Evolutionary conservation across 1,140 invertebrate species (phyloP).

Genomic region (Limonius californicus): DNA sequence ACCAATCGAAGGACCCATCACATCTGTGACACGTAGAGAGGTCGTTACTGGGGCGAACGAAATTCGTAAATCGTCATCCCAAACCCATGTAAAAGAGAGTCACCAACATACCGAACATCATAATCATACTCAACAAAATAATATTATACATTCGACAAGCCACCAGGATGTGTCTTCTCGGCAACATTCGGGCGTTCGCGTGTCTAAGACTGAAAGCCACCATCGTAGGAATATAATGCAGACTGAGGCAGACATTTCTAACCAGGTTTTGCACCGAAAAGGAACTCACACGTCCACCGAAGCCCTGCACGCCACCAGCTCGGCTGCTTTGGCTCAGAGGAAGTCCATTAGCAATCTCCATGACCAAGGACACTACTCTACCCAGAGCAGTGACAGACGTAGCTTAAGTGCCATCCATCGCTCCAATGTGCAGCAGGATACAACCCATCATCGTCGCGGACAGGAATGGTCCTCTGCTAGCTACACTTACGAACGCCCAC

Average conservation of each 20-base stretch:
- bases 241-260: conserved; percentile 66
- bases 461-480: conserved; percentile 47
- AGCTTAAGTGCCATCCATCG: conserved; percentile 74
- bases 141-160: conserved; percentile 6
- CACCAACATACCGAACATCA: conserved; percentile 11
- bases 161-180: conserved; percentile 6
- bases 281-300: conserved; percentile 55
- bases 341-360: conserved; percentile 75
- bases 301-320: conserved; percentile 52
- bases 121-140: conserved; percentile 18
- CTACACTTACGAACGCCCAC: conserved; percentile 51
- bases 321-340: conserved; percentile 69
- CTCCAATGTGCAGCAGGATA: conserved; percentile 48
- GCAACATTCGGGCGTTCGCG: conserved; percentile 1
- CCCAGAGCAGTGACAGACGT: conserved; percentile 63
- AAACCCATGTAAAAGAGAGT: conserved; percentile 31
- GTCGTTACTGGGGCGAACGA: conserved; percentile 16
- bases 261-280: conserved; percentile 73
- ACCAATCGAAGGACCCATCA: background rate
- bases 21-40: conserved; percentile 14
- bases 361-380: conserved; percentile 63
- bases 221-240: conserved; percentile 70
- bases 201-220: conserved; percentile 37
- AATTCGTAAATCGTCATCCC: conserved; percentile 38
- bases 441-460: conserved; percentile 43